Conservation (phyloP, 2,113 vertebrate genomes). For the Oncorhynchus clarkii region DNA sequence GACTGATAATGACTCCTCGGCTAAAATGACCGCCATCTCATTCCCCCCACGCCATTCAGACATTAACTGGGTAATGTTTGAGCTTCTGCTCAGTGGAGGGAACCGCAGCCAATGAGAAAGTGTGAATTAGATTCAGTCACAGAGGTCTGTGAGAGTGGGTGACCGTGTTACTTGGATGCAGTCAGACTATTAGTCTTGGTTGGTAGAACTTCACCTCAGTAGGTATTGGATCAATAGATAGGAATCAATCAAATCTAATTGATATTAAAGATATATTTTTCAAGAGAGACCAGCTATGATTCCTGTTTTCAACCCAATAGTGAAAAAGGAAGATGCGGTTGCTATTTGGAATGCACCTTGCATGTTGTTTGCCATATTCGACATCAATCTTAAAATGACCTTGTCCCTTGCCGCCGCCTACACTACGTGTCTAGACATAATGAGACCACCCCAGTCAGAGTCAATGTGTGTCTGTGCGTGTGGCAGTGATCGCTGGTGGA, state of each 20-base stretch:
- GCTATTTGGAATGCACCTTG: too few relatives aligned
- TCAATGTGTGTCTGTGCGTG: background rate
- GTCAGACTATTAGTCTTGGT: background rate
- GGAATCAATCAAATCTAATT: too few relatives aligned
- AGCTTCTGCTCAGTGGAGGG: background rate
- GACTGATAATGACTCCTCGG: slow-evolving; percentile 3
- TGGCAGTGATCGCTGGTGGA: too few relatives aligned
- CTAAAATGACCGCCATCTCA: background rate
- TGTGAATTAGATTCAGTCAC: background rate
- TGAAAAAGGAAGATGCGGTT: too few relatives aligned
- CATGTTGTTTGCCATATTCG: too few relatives aligned
- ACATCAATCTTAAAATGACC: background rate
- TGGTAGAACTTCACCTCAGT: too few relatives aligned
- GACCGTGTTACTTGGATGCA: background rate
- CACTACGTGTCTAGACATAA: background rate
- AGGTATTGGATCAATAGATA: too few relatives aligned
- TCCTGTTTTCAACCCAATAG: too few relatives aligned
- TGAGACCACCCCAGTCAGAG: too few relatives aligned
- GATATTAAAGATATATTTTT: too few relatives aligned
- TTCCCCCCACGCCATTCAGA: background rate
- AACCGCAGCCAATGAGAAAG: background rate
- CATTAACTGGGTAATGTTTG: background rate
- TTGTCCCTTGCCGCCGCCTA: background rate
- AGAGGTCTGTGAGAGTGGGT: background rate
- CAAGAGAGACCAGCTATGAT: too few relatives aligned